Percentiles rank a stretch among this genome's conserved stretches.
phyloP scores from a whole-genome alignment of 2,797 vertebrate genomes.

The Eospalax fontanierii region DNA sequence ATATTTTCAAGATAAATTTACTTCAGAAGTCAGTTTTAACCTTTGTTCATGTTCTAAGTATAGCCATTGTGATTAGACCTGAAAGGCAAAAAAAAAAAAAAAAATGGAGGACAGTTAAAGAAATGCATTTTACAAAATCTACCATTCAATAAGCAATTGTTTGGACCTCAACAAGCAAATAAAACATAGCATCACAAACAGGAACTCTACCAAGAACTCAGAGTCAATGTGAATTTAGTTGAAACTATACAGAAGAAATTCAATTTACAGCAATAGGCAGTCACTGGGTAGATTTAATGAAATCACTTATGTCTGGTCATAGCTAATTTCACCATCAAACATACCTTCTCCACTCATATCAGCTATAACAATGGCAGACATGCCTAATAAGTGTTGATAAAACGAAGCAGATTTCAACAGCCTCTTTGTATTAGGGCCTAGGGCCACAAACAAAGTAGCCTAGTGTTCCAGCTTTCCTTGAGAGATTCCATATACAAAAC shows the following conservation, averaged over 20 bases:
- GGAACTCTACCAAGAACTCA: slow-evolving; percentile 70
- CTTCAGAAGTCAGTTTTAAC: slow-evolving; percentile 86
- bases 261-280: slow-evolving; percentile 67
- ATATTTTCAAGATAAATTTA: slow-evolving; percentile 87
- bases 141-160: slow-evolving; percentile 55
- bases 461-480: neutral
- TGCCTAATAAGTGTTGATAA: slow-evolving; percentile 65
- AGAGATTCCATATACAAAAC: slow-evolving; percentile 48
- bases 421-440: slow-evolving; percentile 28
- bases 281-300: slow-evolving; percentile 75
- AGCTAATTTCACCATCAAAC: slow-evolving; percentile 71
- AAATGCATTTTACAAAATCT: slow-evolving; percentile 64
- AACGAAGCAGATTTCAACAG: slow-evolving; percentile 48
- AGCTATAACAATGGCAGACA: slow-evolving; percentile 60
- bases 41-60: slow-evolving; percentile 96
- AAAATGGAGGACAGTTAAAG: slow-evolving; percentile 73
- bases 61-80: slow-evolving; percentile 99
- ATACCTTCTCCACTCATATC: slow-evolving; percentile 67
- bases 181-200: slow-evolving; percentile 41
- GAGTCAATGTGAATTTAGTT: slow-evolving; percentile 77
- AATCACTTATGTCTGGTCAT: slow-evolving; percentile 70
- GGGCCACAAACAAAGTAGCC: slow-evolving; percentile 16
- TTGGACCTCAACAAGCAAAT: slow-evolving; percentile 57
- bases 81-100: slow-evolving; percentile 87
- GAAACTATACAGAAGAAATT: slow-evolving; percentile 77